phyloP scores from a whole-genome alignment of 2,113 vertebrate genomes.

The Raja brachyura region DNA sequence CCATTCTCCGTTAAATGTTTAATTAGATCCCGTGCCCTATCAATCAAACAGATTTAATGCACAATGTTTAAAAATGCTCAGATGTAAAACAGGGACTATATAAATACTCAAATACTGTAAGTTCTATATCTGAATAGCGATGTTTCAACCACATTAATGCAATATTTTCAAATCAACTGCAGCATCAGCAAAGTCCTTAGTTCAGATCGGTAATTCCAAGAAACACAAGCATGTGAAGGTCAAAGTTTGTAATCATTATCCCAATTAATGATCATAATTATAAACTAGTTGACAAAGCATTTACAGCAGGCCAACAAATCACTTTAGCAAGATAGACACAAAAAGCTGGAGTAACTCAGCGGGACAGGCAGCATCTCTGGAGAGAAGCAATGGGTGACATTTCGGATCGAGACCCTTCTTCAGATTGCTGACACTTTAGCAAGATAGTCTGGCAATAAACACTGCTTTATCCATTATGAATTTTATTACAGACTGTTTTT shows the following conservation, averaged over 20 bases:
- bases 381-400: no score
- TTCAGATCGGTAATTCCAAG: background rate
- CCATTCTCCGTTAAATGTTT: background rate
- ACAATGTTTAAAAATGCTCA: background rate
- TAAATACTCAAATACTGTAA: background rate
- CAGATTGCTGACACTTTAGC: background rate
- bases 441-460: background rate
- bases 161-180: background rate
- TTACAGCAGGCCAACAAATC: background rate
- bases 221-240: background rate
- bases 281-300: background rate
- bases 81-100: background rate
- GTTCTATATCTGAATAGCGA: background rate
- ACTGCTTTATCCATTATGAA: background rate
- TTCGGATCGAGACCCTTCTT: no score
- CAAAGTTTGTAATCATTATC: background rate
- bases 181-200: background rate
- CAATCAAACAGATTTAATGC: background rate
- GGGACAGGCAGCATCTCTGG: no score
- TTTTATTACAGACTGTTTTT: background rate
- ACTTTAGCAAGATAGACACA: background rate
- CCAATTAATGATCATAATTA: background rate
- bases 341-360: no score
- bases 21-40: background rate
- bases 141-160: background rate